Conservation (phyloP, 2,797 vertebrate species). For the Phataginus tetradactyla region DNA sequence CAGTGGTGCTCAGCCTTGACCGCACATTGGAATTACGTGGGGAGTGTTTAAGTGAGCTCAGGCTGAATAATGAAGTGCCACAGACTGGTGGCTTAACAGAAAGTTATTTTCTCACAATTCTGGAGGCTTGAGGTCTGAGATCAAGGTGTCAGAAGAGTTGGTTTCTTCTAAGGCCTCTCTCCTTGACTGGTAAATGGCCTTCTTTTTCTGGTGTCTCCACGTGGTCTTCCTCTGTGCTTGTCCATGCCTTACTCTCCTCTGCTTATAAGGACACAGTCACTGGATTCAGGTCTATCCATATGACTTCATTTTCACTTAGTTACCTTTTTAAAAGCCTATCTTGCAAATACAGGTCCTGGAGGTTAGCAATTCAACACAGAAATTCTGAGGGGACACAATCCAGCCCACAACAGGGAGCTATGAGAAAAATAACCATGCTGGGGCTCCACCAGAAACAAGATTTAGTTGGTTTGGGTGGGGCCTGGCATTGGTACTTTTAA, state of each 20-base stretch:
- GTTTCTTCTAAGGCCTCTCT: neutral
- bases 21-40: neutral
- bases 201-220: neutral
- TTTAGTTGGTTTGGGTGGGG: neutral
- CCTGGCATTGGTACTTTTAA: neutral
- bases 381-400: neutral
- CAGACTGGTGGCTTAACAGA: neutral
- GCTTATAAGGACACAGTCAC: neutral
- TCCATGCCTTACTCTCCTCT: neutral
- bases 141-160: neutral
- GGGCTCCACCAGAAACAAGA: neutral
- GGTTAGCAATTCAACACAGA: neutral
- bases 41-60: neutral
- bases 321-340: neutral
- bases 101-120: neutral
- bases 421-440: neutral
- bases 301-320: neutral
- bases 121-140: neutral
- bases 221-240: neutral
- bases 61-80: neutral
- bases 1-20: neutral
- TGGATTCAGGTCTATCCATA: neutral
- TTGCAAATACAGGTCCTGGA: neutral
- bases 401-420: neutral
- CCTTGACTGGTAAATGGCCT: neutral